Base-by-base conservation (phyloP, 1,140 invertebrate species). In the Drosophila pectinifera region DNA sequence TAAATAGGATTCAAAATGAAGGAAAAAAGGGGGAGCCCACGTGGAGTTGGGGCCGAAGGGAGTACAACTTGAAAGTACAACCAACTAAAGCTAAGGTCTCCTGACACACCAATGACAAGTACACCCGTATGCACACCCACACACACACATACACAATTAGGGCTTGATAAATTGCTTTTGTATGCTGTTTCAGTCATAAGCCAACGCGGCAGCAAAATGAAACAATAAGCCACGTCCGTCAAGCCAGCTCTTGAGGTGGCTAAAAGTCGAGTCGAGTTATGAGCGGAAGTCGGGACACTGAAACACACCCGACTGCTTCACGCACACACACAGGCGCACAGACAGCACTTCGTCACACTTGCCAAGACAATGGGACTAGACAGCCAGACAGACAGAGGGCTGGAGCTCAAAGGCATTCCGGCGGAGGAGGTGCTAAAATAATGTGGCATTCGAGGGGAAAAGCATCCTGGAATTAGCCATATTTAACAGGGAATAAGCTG, bases 151-250 rank as follows among this genome's bases (percentile, higher is more conserved):
- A 80, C 46, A 88, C 84, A 89, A 88, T 88, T 88, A 88, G 73
- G 84, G 63, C 77, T 73, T 88, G 84, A 88, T 88, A 89, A 89
- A 88, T 88, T 89, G 84, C 84, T 74, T 84, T 88, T 89, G 85
- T 88, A 78, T 89, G 84, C 85, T 82, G 82, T 89, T 80, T 61
- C 73, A 89, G 76, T 89, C 77, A 80, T 80, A 83, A 83, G 64
- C 79, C 48, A 62, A 81, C 61, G 67, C 83, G 63, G 79, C 76
- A 78, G 80, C 73, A 70, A 89, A 89, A 84, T 89, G 84, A 89
- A 89, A 89, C 84, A 89, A 89, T 89, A 89, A 89, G 84, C 84
- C 84, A 84, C 80, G 84, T 89, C 84, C 84, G 80, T 89, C 84
- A 89, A 89, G 84, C 67, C 80, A 62, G 78, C 83, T 76, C 73